Evolutionary conservation across 2,797 vertebrate genomes (phyloP), one percentile per base, ranked within the genome.

Genomic region (Tangara arthus): DNA sequence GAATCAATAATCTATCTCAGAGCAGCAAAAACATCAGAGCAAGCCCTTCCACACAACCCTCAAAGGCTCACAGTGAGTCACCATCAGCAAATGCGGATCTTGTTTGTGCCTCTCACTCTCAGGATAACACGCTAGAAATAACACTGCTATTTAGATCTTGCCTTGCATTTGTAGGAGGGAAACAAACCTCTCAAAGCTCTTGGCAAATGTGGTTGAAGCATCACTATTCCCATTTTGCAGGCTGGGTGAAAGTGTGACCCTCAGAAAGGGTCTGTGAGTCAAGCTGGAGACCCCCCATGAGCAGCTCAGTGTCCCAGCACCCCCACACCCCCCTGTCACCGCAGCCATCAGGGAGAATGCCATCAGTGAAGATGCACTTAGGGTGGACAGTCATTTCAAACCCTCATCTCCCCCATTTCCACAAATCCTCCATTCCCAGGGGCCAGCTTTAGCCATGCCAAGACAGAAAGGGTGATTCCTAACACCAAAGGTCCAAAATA

Each of bases 1-100:
- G 94, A 95, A 96, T 96, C 96, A 95, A 96, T 96, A 96, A 95
- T 94, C 95, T 95, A 93, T 96, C 96, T 96, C 94, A 93, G 93
- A 92, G 76, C 41, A 85, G 95, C 91, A 95, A 96, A 94, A 96
- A 94, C 93, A 96, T 95, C 72, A 94, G 96, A 96, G 79, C 87
- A 85, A 96, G 93, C 72, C 84, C 89, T 96, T 96, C 94, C 75
- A 93, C 71, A 87, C 89, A 93, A 21, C 83, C 86, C 87, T 95
- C 94, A 96, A 93, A 96, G 89, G 91, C 84, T 96, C 69, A 30
- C 64, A 87, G 87, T 96, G 95, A 96, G 94, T 95, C 93, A 96
- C 91, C 95, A 96, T 93, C 84, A 85, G 95, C 87, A 91, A 94
- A 93, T 46, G 84, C 0, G 3, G 66, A 94, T 94, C 82, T 96